phyloP scores from a whole-genome alignment of 2,113 vertebrate species.

The Hyperopisus bebe region DNA sequence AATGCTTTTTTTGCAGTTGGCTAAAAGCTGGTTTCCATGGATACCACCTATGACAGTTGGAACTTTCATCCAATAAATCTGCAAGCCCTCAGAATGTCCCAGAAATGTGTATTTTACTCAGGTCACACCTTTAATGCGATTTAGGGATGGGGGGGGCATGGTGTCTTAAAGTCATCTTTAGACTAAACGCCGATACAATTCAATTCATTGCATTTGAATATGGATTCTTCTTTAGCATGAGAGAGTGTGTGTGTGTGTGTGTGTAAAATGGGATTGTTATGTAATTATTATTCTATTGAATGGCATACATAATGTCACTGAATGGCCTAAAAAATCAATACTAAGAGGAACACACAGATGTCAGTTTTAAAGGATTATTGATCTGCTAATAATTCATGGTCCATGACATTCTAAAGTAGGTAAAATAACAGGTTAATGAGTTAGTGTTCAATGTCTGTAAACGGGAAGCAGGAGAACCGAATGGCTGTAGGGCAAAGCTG shows the following conservation, averaged over 20 bases:
- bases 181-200: neutral
- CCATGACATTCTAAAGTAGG: neutral
- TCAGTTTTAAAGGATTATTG: neutral
- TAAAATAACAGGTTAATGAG: neutral
- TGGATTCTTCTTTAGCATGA: neutral
- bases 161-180: neutral
- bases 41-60: neutral
- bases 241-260: neutral
- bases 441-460: neutral
- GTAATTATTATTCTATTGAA: neutral
- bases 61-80: neutral
- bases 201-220: neutral
- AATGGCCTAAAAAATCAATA: neutral
- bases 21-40: neutral
- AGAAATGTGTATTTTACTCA: neutral
- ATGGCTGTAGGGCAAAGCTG: neutral
- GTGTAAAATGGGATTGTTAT: neutral
- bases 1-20: neutral
- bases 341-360: neutral
- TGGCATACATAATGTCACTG: neutral
- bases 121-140: neutral
- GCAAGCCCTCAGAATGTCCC: neutral
- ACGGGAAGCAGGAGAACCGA: neutral
- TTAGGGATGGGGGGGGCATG: neutral
- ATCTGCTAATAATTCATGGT: constrained; percentile 3